Evolutionary conservation across 2,113 vertebrate genomes (phyloP).

Genomic region (Steatornis caripensis): DNA sequence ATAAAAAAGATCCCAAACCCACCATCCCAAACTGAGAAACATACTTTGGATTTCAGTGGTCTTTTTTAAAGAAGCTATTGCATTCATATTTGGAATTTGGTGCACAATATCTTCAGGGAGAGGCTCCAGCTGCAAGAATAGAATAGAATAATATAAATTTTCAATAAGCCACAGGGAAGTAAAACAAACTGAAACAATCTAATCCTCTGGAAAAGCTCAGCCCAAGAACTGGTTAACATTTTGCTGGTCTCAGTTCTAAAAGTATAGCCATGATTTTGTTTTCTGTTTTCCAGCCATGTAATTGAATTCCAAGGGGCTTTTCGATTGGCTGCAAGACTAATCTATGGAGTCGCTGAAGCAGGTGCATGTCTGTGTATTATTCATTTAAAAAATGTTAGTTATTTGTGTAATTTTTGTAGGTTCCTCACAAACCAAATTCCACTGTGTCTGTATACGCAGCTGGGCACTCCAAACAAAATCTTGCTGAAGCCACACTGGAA

Average conservation of each 20-base stretch:
- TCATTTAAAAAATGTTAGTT: constrained; percentile 74
- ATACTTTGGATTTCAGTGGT: constrained; percentile 81
- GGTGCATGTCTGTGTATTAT: constrained; percentile 76
- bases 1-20: neutral
- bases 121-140: constrained; percentile 76
- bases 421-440: constrained; percentile 72
- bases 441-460: constrained; percentile 56
- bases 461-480: constrained; percentile 64
- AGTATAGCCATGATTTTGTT: constrained; percentile 58
- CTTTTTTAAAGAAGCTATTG: constrained; percentile 77
- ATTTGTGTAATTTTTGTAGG: constrained; percentile 73
- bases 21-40: constrained; percentile 43
- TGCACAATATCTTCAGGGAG: constrained; percentile 73
- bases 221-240: constrained; percentile 53
- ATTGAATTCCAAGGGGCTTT: constrained; percentile 78
- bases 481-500: constrained; percentile 41
- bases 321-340: constrained; percentile 73
- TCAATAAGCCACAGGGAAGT: constrained; percentile 46
- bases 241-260: constrained; percentile 48
- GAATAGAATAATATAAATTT: constrained; percentile 57
- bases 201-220: constrained; percentile 51
- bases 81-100: constrained; percentile 76
- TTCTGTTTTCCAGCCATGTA: constrained; percentile 68
- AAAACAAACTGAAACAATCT: constrained; percentile 49
- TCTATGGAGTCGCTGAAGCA: constrained; percentile 72